phyloP scores from a whole-genome alignment of 2,888 invertebrate species.

The Caenorhabditis panamensis region DNA sequence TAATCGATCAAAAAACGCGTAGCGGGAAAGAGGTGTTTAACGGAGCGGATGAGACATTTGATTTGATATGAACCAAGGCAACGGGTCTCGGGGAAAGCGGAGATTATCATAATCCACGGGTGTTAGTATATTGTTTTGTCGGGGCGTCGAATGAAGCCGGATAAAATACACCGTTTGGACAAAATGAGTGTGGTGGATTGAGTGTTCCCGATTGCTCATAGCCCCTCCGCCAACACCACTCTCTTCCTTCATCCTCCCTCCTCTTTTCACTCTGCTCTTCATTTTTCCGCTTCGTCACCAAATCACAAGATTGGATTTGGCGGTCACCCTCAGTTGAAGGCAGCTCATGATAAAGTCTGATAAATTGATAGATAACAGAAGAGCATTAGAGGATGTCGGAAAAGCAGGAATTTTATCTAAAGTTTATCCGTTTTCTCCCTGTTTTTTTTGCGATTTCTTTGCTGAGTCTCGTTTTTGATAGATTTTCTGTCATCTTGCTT shows the following conservation, averaged over 20 bases:
- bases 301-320: constrained; percentile 51
- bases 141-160: constrained; percentile 50
- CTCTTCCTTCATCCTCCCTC: constrained; percentile 12
- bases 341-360: constrained; percentile 5
- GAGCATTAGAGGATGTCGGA: constrained; percentile 15
- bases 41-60: constrained; percentile 45
- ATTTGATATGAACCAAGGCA: constrained; percentile 47
- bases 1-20: constrained; percentile 51
- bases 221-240: neutral
- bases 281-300: constrained; percentile 28
- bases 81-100: neutral
- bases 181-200: constrained; percentile 48
- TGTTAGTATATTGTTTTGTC: constrained; percentile 59
- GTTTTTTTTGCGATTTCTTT: too few relatives aligned
- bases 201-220: constrained; percentile 59
- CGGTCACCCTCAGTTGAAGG: constrained; percentile 7
- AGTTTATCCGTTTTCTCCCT: neutral
- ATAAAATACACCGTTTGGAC: constrained; percentile 54
- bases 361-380: constrained; percentile 7
- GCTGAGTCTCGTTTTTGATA: neutral
- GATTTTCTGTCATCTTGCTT: neutral
- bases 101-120: constrained; percentile 51
- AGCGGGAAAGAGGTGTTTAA: constrained; percentile 9
- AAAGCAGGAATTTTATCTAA: constrained; percentile 2
- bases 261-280: neutral